Evolutionary conservation across 2,888 invertebrate species (phyloP).

Genomic region (Sinopyrophorus schimmeli): DNA sequence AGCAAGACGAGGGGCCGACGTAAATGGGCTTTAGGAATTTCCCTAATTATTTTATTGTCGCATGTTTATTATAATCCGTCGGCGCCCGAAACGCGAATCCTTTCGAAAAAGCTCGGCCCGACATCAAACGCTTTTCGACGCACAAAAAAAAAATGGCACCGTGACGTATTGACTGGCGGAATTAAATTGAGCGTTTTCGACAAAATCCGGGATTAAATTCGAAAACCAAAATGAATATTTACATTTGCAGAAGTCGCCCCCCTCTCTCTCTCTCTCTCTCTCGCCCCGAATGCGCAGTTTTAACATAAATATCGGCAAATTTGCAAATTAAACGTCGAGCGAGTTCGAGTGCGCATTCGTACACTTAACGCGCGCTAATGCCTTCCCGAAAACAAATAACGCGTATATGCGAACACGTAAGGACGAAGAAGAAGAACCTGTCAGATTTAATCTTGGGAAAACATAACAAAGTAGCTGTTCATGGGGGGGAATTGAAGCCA

Average conservation of each 20-base stretch:
- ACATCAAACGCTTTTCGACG: too few species aligned
- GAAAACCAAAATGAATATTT: slow-evolving; percentile 8
- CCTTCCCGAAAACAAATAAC: slow-evolving; percentile 7
- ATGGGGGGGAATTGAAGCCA: slow-evolving; percentile 14
- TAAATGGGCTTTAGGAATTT: too few species aligned
- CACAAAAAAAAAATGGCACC: too few species aligned
- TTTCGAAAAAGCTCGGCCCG: too few species aligned
- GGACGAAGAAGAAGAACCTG: slow-evolving; percentile 15
- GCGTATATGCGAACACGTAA: neutral
- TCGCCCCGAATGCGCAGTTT: too few species aligned
- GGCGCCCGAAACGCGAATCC: too few species aligned
- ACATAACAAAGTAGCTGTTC: slow-evolving; percentile 27
- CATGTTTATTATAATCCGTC: too few species aligned
- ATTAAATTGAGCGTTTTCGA: too few species aligned
- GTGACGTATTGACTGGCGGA: too few species aligned
- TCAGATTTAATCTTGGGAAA: slow-evolving; percentile 26
- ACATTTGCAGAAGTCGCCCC: slow-evolving; percentile 3
- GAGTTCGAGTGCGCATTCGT: slow-evolving; percentile 7
- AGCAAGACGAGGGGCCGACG: too few species aligned
- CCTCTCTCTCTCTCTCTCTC: too few species aligned
- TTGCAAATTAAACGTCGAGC: slow-evolving; percentile 18
- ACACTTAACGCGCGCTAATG: slow-evolving; percentile 1
- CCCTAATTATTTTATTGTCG: too few species aligned
- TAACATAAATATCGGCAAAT: slow-evolving; percentile 18
- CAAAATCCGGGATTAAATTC: slow-evolving; percentile 11